Evolutionary conservation across 2,113 vertebrate genomes (phyloP), one percentile per base, ranked within the genome.

Genomic region (Gulo gulo): DNA sequence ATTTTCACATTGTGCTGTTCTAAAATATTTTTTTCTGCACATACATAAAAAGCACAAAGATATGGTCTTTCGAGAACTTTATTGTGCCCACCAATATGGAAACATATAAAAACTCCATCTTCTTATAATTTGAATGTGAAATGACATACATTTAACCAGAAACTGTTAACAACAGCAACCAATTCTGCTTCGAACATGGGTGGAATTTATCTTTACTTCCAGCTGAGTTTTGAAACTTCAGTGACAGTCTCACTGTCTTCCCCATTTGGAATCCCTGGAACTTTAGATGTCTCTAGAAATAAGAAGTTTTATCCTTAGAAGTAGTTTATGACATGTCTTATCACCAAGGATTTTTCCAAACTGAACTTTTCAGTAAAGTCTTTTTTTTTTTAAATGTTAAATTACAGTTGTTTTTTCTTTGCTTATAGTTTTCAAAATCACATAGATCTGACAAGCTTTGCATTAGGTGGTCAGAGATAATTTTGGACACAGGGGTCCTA

Each of bases 381-480:
- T 81, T 4, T 79, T 96, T 96, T 81, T 4, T 82, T 96, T 96
- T 95, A 59, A 7, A 2, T 39, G 45, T 84, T 42, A 71, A 91
- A 39, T 89, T 88, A 24, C 57, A 52, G 2, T 69, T 52, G 34
- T 55, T 69, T 55, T 61, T 23, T 88, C 39, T n/a, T 61, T 63
- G 13, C 4, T 21, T 82, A 36, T 50, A 95, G 42, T 52, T 92
- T 88, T 78, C 82, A 80, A 95, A 95, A 71, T 94, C 45, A 88
- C 50, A 81, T 55, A 50, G 39, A 47, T 65, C 80, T 97, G 50
- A 14, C 8, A 96, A 78, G 21, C 57, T 59, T 93, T 57, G 26
- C 61, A n/a, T 84, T 88, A 89, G 87, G 57, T 95, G 86, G 7
- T 86, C 61, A 94, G 89, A 82, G 76, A 80, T 90, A 23, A 87